Evolutionary conservation across 2,888 invertebrate species (phyloP), one percentile per base, ranked within the genome.

Genomic region (Prosopocoilus inquinatus): DNA sequence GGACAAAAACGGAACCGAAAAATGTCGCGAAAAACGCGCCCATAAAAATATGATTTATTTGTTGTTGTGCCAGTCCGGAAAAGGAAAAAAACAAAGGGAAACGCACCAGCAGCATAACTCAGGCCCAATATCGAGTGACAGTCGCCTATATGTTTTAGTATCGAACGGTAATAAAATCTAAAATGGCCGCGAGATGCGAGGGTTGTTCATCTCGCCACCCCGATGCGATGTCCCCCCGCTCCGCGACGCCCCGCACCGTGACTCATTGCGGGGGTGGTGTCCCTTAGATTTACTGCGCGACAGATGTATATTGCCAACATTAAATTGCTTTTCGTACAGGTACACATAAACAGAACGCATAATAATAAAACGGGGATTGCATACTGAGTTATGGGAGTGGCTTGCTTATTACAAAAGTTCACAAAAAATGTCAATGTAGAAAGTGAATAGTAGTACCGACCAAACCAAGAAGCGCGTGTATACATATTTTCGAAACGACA

Each of bases 91-190:
- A 33, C 15, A 35, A 39, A 41, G 34, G 34, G 41, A 48, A 50
- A 47, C 45, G 20, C 20, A 49, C 47, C 48, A 41, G 50, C 48
- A 41, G 50, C 50, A 57, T 57, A 57, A 57, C 53, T 57, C 57
- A 57, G 53, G 53, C 39, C 65, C 65, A 63, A 63, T 62, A 61
- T 59, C 61, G 53, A 60, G 62, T 62, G 62, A 64, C 62, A 61
- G 58, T 62, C 64, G 62, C 68, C 70, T 68, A 73, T 73, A 72
- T 74, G 74, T 76, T 76, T 75, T 75, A 75, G 74, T 77, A 77
- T 75, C 75, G 75, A 76, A 76, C 75, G 74, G 74, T 72, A 75
- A 77, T 77, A 76, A 77, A 76, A 76, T 75, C 77, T 76, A 77
- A 77, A 76, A 77, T 77, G 77, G 77, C 75, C 70, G 75, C 74